Evolutionary conservation across 2,888 invertebrate genomes (phyloP).

Genomic region (Limenitis camilla): DNA sequence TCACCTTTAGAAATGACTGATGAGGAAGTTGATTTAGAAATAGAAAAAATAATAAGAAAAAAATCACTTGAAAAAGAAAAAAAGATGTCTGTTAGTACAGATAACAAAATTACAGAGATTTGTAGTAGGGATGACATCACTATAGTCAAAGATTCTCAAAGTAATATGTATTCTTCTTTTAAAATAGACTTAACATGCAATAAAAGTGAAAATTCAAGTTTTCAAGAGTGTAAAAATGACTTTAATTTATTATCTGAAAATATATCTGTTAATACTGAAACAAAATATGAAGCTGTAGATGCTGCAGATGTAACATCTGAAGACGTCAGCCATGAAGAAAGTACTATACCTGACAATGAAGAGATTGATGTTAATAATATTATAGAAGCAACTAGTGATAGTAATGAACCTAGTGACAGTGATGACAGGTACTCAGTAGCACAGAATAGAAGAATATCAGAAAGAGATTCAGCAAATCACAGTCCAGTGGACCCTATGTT

Average conservation of each 20-base stretch:
- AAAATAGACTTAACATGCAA: conserved; percentile 37
- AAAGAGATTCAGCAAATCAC: conserved; percentile 84
- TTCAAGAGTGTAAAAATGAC: conserved; percentile 33
- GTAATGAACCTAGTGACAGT: conserved; percentile 41
- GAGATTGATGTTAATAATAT: conserved; percentile 50
- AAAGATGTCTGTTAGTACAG: conserved; percentile 46
- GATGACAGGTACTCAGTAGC: conserved; percentile 52
- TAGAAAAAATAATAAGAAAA: conserved; percentile 77
- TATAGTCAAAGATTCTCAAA: conserved; percentile 14
- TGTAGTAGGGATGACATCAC: conserved; percentile 22
- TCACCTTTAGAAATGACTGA: conserved; percentile 77
- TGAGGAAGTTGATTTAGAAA: conserved; percentile 80
- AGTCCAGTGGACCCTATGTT: conserved; percentile 83
- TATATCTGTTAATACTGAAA: conserved; percentile 33
- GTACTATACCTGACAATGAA: conserved; percentile 38
- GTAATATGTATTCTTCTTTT: conserved; percentile 37
- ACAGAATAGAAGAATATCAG: conserved; percentile 57
- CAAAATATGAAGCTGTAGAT: conserved; percentile 39
- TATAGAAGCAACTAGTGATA: conserved; percentile 50
- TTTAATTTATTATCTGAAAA: conserved; percentile 35
- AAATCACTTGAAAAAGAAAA: conserved; percentile 66
- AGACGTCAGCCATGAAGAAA: conserved; percentile 35
- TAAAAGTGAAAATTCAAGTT: conserved; percentile 33
- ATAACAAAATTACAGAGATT: conserved; percentile 27
- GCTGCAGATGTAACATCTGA: conserved; percentile 38